Evolutionary conservation across 1,140 invertebrate genomes (phyloP).

Genomic region (Drosophila takahashii): DNA sequence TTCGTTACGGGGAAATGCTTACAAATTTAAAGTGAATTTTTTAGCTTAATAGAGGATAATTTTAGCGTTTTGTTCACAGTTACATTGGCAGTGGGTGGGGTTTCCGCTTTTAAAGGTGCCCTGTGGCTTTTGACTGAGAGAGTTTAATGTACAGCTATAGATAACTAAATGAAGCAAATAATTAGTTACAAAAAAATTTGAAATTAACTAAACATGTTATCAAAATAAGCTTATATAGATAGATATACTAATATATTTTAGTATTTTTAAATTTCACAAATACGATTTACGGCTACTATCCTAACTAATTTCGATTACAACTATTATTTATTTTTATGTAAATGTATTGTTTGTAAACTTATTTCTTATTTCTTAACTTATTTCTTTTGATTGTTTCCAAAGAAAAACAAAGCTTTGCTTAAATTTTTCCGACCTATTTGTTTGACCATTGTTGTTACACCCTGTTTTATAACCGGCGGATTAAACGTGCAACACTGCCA

Average conservation of each 20-base stretch:
- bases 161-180: neutral
- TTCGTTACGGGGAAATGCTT: slow-evolving; percentile 22
- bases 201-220: too few species aligned
- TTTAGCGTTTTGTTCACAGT: slow-evolving; percentile 26
- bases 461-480: slow-evolving; percentile 1
- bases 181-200: neutral
- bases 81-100: slow-evolving; percentile 13
- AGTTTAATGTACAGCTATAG: neutral
- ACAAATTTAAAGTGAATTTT: slow-evolving; percentile 23
- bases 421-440: neutral
- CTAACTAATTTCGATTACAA: neutral
- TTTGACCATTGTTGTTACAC: slow-evolving; percentile 1
- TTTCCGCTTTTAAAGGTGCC: slow-evolving; percentile 30
- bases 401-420: neutral
- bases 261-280: too few species aligned
- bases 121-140: neutral
- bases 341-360: too few species aligned
- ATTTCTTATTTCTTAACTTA: too few species aligned
- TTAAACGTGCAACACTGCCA: slow-evolving; percentile 35
- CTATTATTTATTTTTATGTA: neutral
- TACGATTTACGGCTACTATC: too few species aligned
- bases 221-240: too few species aligned
- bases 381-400: neutral
- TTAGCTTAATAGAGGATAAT: slow-evolving; percentile 39
- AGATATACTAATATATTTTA: too few species aligned